phyloP scores from a whole-genome alignment of 2,888 invertebrate species.

The Steromphala cineraria region DNA sequence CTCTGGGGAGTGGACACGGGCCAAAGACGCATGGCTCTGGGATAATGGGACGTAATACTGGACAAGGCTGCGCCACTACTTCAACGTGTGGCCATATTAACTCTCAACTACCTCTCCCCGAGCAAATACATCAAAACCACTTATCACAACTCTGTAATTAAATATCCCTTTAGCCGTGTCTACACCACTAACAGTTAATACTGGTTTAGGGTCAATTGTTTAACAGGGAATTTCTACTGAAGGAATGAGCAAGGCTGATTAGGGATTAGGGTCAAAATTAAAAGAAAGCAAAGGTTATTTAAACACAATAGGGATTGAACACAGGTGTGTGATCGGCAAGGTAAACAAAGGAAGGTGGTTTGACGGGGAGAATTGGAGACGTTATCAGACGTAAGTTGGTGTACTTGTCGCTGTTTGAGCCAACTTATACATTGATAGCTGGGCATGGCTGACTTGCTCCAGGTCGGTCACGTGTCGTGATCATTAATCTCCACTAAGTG shows the following conservation, averaged over 20 bases:
- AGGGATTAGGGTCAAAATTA: too few species aligned
- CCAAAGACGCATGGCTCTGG: neutral
- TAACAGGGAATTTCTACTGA: too few species aligned
- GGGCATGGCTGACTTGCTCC: neutral
- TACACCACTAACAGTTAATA: neutral
- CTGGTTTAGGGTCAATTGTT: too few species aligned
- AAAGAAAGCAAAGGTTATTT: too few species aligned
- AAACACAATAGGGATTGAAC: too few species aligned
- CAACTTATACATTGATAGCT: neutral
- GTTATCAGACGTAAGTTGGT: too few species aligned
- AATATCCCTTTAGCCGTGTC: neutral
- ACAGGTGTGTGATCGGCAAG: too few species aligned
- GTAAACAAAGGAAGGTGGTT: too few species aligned
- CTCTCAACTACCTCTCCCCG: neutral
- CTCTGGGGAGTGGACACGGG: constrained; percentile 29
- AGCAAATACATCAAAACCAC: neutral
- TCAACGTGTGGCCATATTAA: neutral
- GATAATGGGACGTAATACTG: neutral
- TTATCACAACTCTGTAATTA: neutral
- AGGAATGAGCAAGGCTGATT: too few species aligned
- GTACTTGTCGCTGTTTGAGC: neutral
- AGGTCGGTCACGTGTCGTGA: neutral
- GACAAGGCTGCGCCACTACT: neutral
- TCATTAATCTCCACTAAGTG: neutral
- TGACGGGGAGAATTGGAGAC: too few species aligned